Evolutionary conservation across 2,113 vertebrate species (phyloP), one percentile per base, ranked within the genome.

Genomic region (Dicaeum eximium): DNA sequence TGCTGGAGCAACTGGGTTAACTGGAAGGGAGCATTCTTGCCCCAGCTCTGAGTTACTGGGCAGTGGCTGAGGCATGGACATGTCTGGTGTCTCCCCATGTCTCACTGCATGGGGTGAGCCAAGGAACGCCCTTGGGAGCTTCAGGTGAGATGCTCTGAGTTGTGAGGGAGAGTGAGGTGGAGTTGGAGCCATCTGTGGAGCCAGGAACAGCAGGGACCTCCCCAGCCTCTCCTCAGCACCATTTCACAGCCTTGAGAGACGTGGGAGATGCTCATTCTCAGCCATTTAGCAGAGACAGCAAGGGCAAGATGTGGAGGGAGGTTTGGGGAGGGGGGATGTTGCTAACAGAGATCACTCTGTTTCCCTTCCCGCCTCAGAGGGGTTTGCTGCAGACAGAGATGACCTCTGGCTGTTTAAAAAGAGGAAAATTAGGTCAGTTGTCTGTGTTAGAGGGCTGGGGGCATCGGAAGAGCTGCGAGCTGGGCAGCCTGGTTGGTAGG

Each of bases 391-490:
- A 96, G 93, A 90, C 13, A 1, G 69, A 79, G 37, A 77, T 94
- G 90, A 87, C 96, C 93, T 92, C 91, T 84, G 91, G 92, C 50
- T 81, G 62, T 93, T 90, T 51, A 61, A 88, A 88, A 92, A 48
- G 91, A 92, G 70, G 56, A 50, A 79, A 97, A 96, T 81, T 81
- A 91, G 96, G 95, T 96, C 95, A 93, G 50, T 65, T 91, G 93
- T 96, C 95, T 95, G 93, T 62, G 91, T 27, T 24, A 16, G 7
- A 75, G 95, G 86, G 77, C 92, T 88, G 35, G 86, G 92, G 82
- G 85, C 75, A 40, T 16, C 31, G 2, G 25, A 13, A 9, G 5
- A 53, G 82, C 92, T 89, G 80, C 0, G 9, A 72, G 91, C 31
- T 6, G 53, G 83, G 77, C 62, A 66, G 67, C 56, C 20, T 79